Evolutionary conservation across 2,888 invertebrate genomes (phyloP), one percentile per base, ranked within the genome.

Genomic region (Caenorhabditis virilis): DNA sequence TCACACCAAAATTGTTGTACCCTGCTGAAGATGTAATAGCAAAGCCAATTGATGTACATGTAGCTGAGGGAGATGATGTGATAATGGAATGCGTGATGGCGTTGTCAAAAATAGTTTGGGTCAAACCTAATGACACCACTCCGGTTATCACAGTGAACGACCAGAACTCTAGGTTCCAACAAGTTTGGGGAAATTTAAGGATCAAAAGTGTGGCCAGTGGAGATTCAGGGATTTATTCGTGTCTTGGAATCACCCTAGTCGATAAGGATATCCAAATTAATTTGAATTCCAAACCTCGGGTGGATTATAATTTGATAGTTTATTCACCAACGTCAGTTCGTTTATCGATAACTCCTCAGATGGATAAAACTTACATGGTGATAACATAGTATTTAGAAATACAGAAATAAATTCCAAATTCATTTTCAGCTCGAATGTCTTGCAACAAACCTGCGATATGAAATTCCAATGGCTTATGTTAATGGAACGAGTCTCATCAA

Each of bases 381-480:
- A 49, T 59, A 5, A 1, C 26, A 16, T 4, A 16, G 5, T 42
- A 7, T 18, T 7, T 18, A 18, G 25, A 11, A 23, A 42, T 30
- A 20, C 4, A 22, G 0, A 22, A 39, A 25, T 9, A n/a, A n/a
- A n/a, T n/a, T n/a, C n/a, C n/a, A n/a, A n/a, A n/a, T n/a, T n/a
- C n/a, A n/a, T 25, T 65, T 72, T 45, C 49, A 74, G 74, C 53
- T 80, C 11, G 75, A 72, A 26, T 80, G 80, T 50, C 56, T 69
- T 20, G 78, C 77, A 0, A 69, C 66, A 15, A 76, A 80, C 48
- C 51, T 76, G 15, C 68, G 63, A 36, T 80, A 79, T 58, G 80
- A 80, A 62, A 79, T 80, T 38, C 80, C 80, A 16, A 80, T 77
- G 70, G 77, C 78, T 1, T 80, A 69, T 55, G 69, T 80, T 22